Evolutionary conservation across 35 echinoderm and acorn worm species (phyloP).

Genomic region (Lytechinus variegatus): DNA sequence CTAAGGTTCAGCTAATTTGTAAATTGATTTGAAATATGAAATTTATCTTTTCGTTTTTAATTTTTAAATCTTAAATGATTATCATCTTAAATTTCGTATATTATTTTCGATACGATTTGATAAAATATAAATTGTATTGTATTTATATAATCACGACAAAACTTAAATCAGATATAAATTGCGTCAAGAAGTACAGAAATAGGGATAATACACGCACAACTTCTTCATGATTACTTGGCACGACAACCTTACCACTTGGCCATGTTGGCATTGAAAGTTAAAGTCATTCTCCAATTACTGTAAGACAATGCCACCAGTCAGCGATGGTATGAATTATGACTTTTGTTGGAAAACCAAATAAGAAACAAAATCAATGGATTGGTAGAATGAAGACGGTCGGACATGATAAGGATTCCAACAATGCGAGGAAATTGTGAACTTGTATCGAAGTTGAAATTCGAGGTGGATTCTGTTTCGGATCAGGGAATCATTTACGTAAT

Average conservation of each 20-base stretch:
- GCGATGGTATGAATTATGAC: not conserved
- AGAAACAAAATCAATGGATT: not conserved
- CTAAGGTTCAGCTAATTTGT: too few species aligned
- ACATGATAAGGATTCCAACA: conserved; percentile 12
- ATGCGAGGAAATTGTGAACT: conserved; percentile 1
- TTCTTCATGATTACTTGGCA: not conserved
- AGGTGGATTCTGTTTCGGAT: not conserved
- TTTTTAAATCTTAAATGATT: too few species aligned
- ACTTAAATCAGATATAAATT: too few species aligned
- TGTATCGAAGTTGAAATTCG: not conserved
- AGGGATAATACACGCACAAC: not conserved
- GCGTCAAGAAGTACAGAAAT: too few species aligned
- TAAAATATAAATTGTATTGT: too few species aligned
- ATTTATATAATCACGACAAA: too few species aligned
- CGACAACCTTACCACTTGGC: not conserved
- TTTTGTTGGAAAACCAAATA: not conserved
- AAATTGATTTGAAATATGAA: too few species aligned
- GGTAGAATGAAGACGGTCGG: not conserved
- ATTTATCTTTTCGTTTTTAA: too few species aligned
- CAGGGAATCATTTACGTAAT: not conserved
- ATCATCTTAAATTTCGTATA: too few species aligned
- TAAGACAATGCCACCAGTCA: not conserved
- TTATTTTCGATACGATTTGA: too few species aligned
- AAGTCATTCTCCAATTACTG: not conserved
- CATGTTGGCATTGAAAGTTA: not conserved